These are phyloP conservation scores for Cebidichthys violaceus DNA, from an alignment of 2,113 vertebrate species.

Conservation along the genomic window DNA sequence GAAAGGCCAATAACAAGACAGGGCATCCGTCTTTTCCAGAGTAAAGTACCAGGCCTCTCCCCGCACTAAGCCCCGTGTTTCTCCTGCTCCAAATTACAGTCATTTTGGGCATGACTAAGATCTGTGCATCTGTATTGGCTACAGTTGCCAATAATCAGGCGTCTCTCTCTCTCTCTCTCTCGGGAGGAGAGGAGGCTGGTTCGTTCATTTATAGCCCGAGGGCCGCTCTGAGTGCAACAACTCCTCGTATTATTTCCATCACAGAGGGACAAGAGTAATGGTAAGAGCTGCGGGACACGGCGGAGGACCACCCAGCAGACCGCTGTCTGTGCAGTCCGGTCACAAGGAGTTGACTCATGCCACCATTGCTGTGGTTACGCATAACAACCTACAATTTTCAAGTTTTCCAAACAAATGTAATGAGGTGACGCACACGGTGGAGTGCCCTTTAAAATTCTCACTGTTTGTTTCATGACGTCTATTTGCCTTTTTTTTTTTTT, in stretches of 20 bases:
- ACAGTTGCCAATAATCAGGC: slow-evolving; percentile 60
- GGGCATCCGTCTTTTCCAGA: slow-evolving; percentile 52
- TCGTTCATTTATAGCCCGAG: slow-evolving; percentile 45
- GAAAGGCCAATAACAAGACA: slow-evolving; percentile 68
- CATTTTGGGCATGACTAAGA: slow-evolving; percentile 77
- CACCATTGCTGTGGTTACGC: slow-evolving; percentile 46
- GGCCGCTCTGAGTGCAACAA: slow-evolving; percentile 22
- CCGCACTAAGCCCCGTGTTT: slow-evolving; percentile 60
- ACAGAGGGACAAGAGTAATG: slow-evolving; percentile 41
- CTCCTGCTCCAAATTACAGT: slow-evolving; percentile 77
- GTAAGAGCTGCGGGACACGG: slow-evolving; percentile 28
- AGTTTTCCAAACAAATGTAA: slow-evolving; percentile 62
- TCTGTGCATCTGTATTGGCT: slow-evolving; percentile 49
- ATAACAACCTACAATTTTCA: slow-evolving; percentile 70
- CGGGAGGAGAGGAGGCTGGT: slow-evolving; percentile 18
- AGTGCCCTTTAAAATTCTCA: slow-evolving; percentile 4
- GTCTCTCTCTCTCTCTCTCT: slow-evolving; percentile 39
- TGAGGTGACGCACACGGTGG: slow-evolving; percentile 23
- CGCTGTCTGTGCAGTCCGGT: slow-evolving; percentile 31
- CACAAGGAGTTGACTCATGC: slow-evolving; percentile 63
- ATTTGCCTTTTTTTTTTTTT: background rate
- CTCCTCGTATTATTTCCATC: slow-evolving; percentile 50
- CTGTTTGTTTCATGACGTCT: background rate
- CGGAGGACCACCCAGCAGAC: slow-evolving; percentile 74
- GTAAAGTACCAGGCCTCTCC: slow-evolving; percentile 58